Base-by-base conservation (phyloP, 2,888 invertebrate genomes). In the Clivina fossor region DNA sequence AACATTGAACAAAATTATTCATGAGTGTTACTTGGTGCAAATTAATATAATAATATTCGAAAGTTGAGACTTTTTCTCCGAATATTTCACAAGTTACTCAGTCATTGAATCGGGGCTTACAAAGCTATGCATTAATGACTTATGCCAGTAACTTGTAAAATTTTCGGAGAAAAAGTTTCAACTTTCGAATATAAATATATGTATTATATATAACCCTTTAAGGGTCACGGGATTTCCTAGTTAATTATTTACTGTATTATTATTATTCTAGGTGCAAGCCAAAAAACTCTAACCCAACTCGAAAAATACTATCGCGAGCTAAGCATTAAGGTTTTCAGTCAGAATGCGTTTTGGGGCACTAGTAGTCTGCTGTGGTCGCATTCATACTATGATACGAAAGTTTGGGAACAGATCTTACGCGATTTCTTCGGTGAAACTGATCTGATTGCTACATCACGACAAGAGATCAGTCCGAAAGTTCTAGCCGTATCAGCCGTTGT, bases 321-420 rank as follows among this genome's bases (percentile, higher is more conserved):
- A 53, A 83, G 84, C 64, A 73, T 74, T 1, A 78, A 82, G 71
- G 79, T 88, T 62, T 89, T 89, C 67, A 82, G 78, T 4, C 84
- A 85, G 63, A 83, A 79, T 58, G 70, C 81, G 7, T 69, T 86
- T 43, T 72, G 78, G 73, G 90, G 91, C 9, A 85, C 89, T 1
- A 84, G 87, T 26, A 83, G 84, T 56, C 77, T 93, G 44, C 82
- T 93, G n/a, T 87, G 86, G 84, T 84, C 83, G 56, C 92, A 93
- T 69, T 85, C 92, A 0, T 93, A 92, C 74, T 94, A 95, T 72
- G 90, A 94, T 69, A 90, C 93, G 0, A 79, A 80, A 1, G 77
- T 86, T 9, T 94, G 92, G 90, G 90, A 93, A 71, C 76, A 81
- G 57, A 76, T 92, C 67, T 73, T 94, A 38, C 81, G 82, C 69